phyloP scores from a whole-genome alignment of 2,888 invertebrate species.

The Folsomia manolachei region DNA sequence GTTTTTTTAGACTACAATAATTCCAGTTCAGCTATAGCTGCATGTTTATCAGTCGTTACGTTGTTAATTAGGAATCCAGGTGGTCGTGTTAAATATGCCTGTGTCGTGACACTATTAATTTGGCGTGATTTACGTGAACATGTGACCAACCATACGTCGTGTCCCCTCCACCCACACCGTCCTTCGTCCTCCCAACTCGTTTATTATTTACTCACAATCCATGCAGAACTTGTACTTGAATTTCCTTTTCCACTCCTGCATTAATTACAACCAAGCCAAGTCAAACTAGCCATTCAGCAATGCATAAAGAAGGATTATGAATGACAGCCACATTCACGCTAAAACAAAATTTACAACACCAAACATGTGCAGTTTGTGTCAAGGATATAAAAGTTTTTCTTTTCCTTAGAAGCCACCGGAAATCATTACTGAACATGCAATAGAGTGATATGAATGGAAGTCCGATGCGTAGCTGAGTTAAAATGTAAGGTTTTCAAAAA shows the following conservation, averaged over 20 bases:
- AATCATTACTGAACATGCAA: neutral
- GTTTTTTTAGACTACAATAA: neutral
- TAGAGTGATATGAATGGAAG: neutral
- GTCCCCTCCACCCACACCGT: neutral
- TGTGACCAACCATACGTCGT: neutral
- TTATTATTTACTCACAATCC: too few species aligned
- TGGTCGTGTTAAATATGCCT: slow-evolving; percentile 14
- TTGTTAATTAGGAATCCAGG: slow-evolving; percentile 4
- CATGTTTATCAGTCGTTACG: neutral
- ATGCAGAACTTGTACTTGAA: too few species aligned
- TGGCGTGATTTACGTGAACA: neutral
- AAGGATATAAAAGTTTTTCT: too few species aligned
- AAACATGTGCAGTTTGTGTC: too few species aligned
- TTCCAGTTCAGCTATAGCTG: neutral
- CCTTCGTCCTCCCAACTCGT: neutral
- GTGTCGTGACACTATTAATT: slow-evolving; percentile 16
- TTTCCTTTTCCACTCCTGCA: too few species aligned
- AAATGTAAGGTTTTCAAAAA: neutral
- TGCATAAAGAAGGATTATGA: too few species aligned
- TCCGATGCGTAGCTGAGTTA: neutral
- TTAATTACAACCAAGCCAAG: neutral
- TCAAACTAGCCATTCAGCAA: neutral
- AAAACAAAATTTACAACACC: too few species aligned
- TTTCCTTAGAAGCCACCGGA: neutral
- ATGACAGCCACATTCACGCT: neutral